Base-by-base conservation (phyloP, 2,113 vertebrate species). In the Gavialis gangeticus region DNA sequence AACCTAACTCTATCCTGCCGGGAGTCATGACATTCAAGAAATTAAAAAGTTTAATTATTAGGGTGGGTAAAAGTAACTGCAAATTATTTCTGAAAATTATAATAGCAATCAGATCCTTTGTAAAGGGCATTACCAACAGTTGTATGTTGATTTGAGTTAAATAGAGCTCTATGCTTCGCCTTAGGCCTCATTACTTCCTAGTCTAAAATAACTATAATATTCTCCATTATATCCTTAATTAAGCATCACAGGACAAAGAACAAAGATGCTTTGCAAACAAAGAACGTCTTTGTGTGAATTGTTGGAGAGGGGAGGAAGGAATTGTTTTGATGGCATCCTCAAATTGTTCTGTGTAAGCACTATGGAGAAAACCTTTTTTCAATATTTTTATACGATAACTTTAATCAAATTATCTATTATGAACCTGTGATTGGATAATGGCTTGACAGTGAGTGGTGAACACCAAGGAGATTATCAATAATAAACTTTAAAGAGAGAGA, bases 201-300 rank as follows among this genome's bases (percentile, higher is more conserved):
- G 62, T 92, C 64, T 85, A 93, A 96, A 97, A 96, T 94, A 59
- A 87, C 90, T 93, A 25, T 93, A 95, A 95, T 96, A 94, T 87
- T 93, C 58, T 94, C 87, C 81, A 94, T 97, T 97, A 93, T 96
- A 92, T 93, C 92, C 90, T 96, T 97, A 97, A 97, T 96, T 97
- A 97, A 96, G 91, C 92, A 87, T 84, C 63, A 63, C 85, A 96
- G 91, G 82, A 95, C 88, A 93, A 93, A 85, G 84, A 92, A 90
- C 34, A 82, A 93, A 95, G 94, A 88, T 93, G 91, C 92, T 94
- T 87, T 95, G 87, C 83, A 91, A 94, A 95, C 95, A 95, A 92
- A 95, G 83, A 89, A 79, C 0, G 0, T 73, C 93, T 92, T 67
- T 96, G 22, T 88, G 46, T 0, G 3, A 82, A 75, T 67, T 87